phyloP scores from a whole-genome alignment of 1,140 invertebrate species.

The Oreohelix idahoensis region DNA sequence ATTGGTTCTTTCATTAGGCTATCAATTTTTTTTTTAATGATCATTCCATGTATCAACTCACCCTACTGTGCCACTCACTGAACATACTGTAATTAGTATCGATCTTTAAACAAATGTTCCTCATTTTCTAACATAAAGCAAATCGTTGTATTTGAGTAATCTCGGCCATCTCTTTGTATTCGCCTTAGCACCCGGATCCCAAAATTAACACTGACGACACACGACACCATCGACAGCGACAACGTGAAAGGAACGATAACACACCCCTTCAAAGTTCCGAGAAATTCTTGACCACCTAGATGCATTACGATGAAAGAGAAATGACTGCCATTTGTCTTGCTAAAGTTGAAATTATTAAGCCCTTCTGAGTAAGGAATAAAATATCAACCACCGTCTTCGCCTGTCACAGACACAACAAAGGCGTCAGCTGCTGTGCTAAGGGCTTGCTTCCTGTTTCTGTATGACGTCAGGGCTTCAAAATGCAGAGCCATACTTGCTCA shows the following conservation, averaged over 20 bases:
- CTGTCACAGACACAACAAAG: slow-evolving; percentile 31
- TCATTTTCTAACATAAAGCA: too few relatives aligned
- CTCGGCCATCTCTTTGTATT: neutral
- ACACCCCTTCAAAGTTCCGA: slow-evolving; percentile 28
- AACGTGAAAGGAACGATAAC: neutral
- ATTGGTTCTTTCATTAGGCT: too few relatives aligned
- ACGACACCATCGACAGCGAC: neutral
- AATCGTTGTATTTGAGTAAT: neutral
- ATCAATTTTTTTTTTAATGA: too few relatives aligned
- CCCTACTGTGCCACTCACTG: too few relatives aligned
- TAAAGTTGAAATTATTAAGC: neutral
- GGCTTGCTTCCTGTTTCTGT: slow-evolving; percentile 32
- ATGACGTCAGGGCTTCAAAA: slow-evolving; percentile 30
- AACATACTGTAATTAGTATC: too few relatives aligned
- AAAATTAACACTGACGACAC: neutral
- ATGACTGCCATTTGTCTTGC: slow-evolving; percentile 6
- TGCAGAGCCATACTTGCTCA: neutral
- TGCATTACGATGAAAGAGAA: slow-evolving; percentile 9
- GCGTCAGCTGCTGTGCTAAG: slow-evolving; percentile 36
- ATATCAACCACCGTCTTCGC: neutral
- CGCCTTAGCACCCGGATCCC: neutral
- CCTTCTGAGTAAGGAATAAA: neutral
- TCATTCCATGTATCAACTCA: too few relatives aligned
- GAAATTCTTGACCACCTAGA: neutral
- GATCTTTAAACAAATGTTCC: too few relatives aligned